Base-by-base conservation (phyloP, 2,797 vertebrate species). In the Myotis vivesi region DNA sequence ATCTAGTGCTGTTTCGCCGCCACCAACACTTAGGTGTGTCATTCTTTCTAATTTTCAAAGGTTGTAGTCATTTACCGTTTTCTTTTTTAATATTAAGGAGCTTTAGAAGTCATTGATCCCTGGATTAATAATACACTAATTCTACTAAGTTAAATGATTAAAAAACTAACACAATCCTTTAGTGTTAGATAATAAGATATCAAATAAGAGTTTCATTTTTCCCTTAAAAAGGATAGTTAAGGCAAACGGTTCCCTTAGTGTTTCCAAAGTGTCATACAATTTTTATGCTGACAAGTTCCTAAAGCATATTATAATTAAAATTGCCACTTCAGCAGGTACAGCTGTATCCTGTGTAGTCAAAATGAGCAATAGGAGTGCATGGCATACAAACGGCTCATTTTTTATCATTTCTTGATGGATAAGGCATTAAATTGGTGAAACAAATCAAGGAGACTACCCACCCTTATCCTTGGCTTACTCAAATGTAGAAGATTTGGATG, bases 321-420 rank as follows among this genome's bases (percentile, higher is more conserved):
- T 92, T 49, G 5, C 22, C 71, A 87, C 73, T 96, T 90, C 77
- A 92, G 69, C 87, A 96, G 81, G 76, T 87, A 69, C 19, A 92
- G 73, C 33, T 93, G 4, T 88, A 66, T 87, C 30, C 28, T 84
- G 28, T 76, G 93, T 94, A 68, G 92, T 91, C 41, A 36, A 0
- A 57, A 86, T 81, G 72, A 96, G 44, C 19, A 72, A 33, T 80
- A n/a, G 12, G 62, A 55, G 64, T 55, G 57, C 72, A 85, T 88
- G 97, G 38, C 72, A 85, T 96, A 79, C 25, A 72, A 41, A 94
- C 80, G 22, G 71, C 15, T 95, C 55, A 5, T 81, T 95, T 80
- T 30, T 75, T 46, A n/a, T 95, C 30, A 72, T 85, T 91, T 68
- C 17, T 62, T 84, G 53, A 72, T 72, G 25, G 82, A 8, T 69